Base-by-base conservation (phyloP, 2,888 invertebrate species). In the Drosophila merina region DNA sequence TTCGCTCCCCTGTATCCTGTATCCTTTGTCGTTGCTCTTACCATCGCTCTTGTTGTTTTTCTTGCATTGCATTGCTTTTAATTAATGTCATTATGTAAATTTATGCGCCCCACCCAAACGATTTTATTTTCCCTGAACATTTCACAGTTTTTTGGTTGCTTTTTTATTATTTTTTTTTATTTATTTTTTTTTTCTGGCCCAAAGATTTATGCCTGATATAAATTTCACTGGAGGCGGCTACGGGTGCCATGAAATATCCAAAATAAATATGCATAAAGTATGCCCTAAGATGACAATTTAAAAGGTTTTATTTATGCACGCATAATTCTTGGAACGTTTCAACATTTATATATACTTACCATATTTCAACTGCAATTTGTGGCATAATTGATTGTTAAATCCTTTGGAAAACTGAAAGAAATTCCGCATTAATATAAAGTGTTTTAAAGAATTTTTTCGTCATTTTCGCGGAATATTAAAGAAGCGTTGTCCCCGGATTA, bases 81-180 rank as follows among this genome's bases (percentile, higher is more conserved):
- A 82, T 82, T 86, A 82, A 86, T 86, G 80, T 67, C 74, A 82
- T 86, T 83, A 82, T 83, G 86, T 68, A 86, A 82, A 82, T 86
- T 83, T 86, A 83, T 86, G 84, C 66, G 72, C 66, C 62, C 71
- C 63, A 63, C 58, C 62, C 44, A 59, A 50, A 57, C 63, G 63
- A 72, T 72, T 72, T 70, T 70, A 63, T 63, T 74, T 67, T 57
- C 36, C 44, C 42, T 33, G 48, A 49, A n/a, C 52, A 44, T 59
- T 57, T n/a, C 50, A 28, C 59, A 59, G 38, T 81, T 72, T 74
- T 68, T 74, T 36, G 30, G 1, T 48, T 20, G 12, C 4, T 25
- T 31, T 28, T 12, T 42, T 36, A 6, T 36, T 36, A 36, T 36
- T 36, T 4, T 36, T 33, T 33, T 33, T 33, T 33, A 3, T 45